These are phyloP conservation scores for Sebastes vulpes DNA, from an alignment of 2,797 vertebrate species.

Conservation along the genomic window DNA sequence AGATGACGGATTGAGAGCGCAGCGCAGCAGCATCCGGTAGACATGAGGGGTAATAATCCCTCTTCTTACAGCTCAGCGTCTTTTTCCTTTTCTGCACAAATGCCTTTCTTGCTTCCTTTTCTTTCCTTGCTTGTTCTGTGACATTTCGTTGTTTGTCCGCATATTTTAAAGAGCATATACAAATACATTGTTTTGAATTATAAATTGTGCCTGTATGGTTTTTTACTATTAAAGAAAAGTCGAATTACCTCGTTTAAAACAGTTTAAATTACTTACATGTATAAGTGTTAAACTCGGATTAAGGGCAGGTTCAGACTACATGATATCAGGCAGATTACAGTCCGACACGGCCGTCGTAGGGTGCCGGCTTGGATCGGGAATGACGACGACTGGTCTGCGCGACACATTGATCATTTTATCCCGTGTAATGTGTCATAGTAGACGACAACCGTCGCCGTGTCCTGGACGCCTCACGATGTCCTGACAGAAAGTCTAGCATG, in stretches of 20 bases:
- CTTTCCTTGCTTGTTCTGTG: not conserved
- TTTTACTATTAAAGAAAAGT: not conserved
- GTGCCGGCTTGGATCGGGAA: too few relatives aligned
- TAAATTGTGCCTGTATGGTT: not conserved
- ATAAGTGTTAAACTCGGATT: too few relatives aligned
- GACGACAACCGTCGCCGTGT: too few relatives aligned
- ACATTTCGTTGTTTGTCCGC: not conserved
- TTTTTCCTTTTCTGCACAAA: not conserved
- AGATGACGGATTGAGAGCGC: not conserved
- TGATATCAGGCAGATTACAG: too few relatives aligned
- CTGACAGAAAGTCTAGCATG: too few relatives aligned
- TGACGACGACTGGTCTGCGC: too few relatives aligned
- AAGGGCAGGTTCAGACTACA: too few relatives aligned
- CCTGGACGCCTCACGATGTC: too few relatives aligned
- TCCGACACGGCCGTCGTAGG: too few relatives aligned
- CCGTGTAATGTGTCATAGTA: too few relatives aligned
- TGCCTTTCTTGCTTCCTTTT: not conserved
- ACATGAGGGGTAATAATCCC: not conserved
- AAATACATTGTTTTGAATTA: not conserved
- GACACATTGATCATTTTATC: too few relatives aligned
- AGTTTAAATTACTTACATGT: not conserved
- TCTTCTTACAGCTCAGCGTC: not conserved
- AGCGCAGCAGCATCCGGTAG: too few relatives aligned
- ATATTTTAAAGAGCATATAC: not conserved
- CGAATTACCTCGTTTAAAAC: not conserved